These are phyloP conservation scores for Myripristis jacobus DNA, from an alignment of 2,797 vertebrate genomes.

Conservation along the genomic window DNA sequence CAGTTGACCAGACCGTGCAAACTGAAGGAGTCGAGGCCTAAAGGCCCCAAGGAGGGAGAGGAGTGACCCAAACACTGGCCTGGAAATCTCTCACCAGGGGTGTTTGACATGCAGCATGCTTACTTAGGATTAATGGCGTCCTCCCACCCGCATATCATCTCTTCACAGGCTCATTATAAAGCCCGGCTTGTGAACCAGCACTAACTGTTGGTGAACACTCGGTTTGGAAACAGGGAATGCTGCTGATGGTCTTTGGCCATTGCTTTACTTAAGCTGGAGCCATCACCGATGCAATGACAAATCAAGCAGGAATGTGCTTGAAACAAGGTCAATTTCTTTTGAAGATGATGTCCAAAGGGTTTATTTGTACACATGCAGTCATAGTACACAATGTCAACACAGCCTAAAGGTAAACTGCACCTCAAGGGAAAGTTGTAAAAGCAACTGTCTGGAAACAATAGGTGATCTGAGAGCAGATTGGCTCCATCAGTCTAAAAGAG, in stretches of 20 bases:
- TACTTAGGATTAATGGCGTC: conserved; percentile 60
- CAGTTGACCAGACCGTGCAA: conserved; percentile 47
- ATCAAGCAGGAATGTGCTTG: conserved; percentile 48
- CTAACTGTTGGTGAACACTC: too few species aligned
- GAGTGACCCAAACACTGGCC: conserved; percentile 52
- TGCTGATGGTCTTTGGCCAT: neutral
- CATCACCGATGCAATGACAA: conserved; percentile 51
- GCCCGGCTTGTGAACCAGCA: conserved; percentile 31
- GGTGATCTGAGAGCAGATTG: too few species aligned
- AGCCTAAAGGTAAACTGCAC: conserved; percentile 11
- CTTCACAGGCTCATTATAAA: conserved; percentile 52
- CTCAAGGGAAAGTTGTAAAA: neutral
- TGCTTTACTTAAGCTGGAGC: conserved; percentile 25
- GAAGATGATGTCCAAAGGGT: conserved; percentile 57
- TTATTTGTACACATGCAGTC: conserved; percentile 20
- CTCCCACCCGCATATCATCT: conserved; percentile 58
- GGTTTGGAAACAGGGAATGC: neutral
- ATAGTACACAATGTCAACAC: conserved; percentile 7
- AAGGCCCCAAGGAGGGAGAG: conserved; percentile 38
- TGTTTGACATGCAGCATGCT: conserved; percentile 69
- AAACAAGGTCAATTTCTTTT: conserved; percentile 10
- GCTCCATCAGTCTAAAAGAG: too few species aligned
- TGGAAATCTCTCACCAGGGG: conserved; percentile 49
- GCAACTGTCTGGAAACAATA: too few species aligned
- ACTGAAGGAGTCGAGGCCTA: conserved; percentile 41